Conservation (phyloP, 2,113 vertebrate species). For the Hippocampus mohnikei region DNA sequence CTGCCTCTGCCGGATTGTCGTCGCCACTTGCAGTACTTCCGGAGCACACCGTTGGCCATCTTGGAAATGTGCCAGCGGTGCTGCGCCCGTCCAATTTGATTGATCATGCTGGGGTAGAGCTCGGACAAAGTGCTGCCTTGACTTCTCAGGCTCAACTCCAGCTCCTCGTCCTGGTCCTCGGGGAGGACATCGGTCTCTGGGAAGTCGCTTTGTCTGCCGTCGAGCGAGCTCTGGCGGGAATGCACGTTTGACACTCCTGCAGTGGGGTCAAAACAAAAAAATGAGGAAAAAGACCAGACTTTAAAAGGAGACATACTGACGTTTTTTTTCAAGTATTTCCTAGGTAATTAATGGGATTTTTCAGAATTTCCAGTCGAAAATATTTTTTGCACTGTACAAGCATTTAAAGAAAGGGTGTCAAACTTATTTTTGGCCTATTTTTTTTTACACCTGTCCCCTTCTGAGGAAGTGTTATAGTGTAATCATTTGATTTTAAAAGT, state of each 20-base stretch:
- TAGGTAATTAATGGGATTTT: neutral
- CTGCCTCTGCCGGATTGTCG: slow-evolving; percentile 24
- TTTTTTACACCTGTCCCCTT: too few species aligned
- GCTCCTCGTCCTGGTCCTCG: slow-evolving; percentile 58
- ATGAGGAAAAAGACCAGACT: neutral
- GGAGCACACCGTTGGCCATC: slow-evolving; percentile 50
- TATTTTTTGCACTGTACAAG: neutral
- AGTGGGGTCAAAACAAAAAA: neutral
- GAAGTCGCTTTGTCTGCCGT: slow-evolving; percentile 19
- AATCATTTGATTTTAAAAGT: too few species aligned
- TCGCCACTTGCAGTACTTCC: slow-evolving; percentile 59
- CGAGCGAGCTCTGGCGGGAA: slow-evolving; percentile 16
- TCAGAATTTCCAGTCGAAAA: neutral
- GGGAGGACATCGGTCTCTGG: slow-evolving; percentile 30
- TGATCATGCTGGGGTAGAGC: slow-evolving; percentile 68
- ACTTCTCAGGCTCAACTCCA: slow-evolving; percentile 62
- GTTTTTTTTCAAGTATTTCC: too few species aligned
- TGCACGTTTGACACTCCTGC: slow-evolving; percentile 29
- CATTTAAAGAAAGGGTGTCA: too few species aligned
- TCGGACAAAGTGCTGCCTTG: slow-evolving; percentile 52
- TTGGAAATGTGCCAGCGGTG: slow-evolving; percentile 39
- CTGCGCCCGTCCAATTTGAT: slow-evolving; percentile 50
- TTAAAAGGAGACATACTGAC: neutral
- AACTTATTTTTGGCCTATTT: too few species aligned
- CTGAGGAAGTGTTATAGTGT: too few species aligned